A percentile compares a stretch with the other conserved stretches of the same genome.
Evolutionary conservation across 2,797 vertebrate species (phyloP).

Genomic region (Lagorchestes hirsutus): DNA sequence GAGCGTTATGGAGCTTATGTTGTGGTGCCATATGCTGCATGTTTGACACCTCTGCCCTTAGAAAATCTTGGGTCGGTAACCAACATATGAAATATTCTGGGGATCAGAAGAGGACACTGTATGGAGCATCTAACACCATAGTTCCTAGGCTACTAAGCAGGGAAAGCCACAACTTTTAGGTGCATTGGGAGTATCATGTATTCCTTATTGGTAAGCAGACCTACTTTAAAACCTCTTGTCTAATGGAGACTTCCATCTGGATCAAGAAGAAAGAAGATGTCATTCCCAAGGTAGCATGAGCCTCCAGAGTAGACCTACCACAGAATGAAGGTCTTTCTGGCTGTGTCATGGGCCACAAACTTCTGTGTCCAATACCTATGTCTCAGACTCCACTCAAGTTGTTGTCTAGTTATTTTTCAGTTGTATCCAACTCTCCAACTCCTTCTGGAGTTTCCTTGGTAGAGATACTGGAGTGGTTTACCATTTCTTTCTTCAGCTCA

Average conservation of each 20-base stretch:
- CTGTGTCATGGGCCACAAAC: neutral
- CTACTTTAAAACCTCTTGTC: constrained; percentile 97
- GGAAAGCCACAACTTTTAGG: constrained; percentile 98
- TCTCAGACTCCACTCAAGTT: neutral
- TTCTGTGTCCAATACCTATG: neutral
- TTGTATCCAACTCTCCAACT: no score
- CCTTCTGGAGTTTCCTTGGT: no score
- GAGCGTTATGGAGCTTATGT: neutral
- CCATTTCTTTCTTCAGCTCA: no score
- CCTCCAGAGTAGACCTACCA: neutral
- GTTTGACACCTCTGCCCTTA: neutral
- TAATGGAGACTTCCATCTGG: constrained; percentile 96
- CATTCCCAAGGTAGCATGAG: constrained; percentile 91
- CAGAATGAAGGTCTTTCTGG: neutral
- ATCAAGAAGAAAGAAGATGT: constrained; percentile 98
- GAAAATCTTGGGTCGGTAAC: neutral
- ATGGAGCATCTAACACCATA: constrained; percentile 97
- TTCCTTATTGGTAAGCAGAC: constrained; percentile 96
- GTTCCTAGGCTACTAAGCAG: constrained; percentile 97
- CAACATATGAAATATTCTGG: neutral
- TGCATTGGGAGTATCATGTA: constrained; percentile 98
- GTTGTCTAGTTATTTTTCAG: no score
- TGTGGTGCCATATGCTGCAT: neutral
- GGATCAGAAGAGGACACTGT: neutral
- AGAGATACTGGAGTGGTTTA: no score